Base-by-base conservation (phyloP, 2,113 vertebrate genomes). In the Butastur rufipennis region DNA sequence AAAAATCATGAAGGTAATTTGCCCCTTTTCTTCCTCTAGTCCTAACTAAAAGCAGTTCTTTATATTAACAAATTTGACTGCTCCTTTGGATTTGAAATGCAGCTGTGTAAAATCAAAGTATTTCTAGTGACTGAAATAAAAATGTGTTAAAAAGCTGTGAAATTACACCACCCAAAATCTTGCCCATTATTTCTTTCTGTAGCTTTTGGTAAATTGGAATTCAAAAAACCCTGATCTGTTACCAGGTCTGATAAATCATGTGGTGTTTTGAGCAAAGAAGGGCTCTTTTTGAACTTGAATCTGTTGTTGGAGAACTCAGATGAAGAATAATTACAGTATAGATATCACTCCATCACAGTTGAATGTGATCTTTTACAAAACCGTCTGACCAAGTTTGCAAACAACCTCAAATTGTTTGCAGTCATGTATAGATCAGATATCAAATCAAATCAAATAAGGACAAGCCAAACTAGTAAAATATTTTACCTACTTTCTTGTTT, bases 261-360 rank as follows among this genome's bases (percentile, higher is more conserved):
- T 73, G 31, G 4, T 62, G 32, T 70, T 95, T 96, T 94, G 75
- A 93, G 86, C 50, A 81, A 68, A 94, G 40, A 47, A 81, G 56
- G 82, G n/a, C 21, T 90, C 20, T 74, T 88, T 85, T 81, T 95
- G 47, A 96, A 82, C 66, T 86, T 88, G 59, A 80, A 0, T 47
- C 38, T 90, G 22, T 92, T 97, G 34, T 81, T 97, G 65, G 90
- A 96, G 56, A 85, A 47, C 68, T 94, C 42, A 58, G 47, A 81
- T 5, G 31, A 88, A 75, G 16, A 90, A 32, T 74, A 90, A 81
- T 93, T 94, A 36, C 21, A 32, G 11, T 62, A 32, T 67, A 82
- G 68, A 88, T 52, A 59, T 92, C 56, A 82, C 4, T 93, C 58
- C 56, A 45, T 81, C 34, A 36, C 16, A 29, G 22, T 58, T 55